Conservation (phyloP, 2,797 vertebrate species). For the Knipowitschia caucasica region DNA sequence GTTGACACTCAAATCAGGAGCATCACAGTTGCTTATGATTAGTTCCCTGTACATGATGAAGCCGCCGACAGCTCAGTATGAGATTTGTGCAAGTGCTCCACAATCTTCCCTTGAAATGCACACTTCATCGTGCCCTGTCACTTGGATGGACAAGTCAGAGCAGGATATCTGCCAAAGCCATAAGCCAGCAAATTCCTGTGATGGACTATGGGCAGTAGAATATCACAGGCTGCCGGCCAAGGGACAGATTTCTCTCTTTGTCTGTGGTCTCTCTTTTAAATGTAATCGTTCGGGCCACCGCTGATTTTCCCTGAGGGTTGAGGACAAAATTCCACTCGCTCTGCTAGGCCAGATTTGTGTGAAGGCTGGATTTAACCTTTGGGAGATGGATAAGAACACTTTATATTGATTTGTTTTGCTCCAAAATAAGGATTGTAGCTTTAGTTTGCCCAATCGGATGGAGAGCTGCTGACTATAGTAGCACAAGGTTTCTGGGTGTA, state of each 20-base stretch:
- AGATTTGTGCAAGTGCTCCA: conserved; percentile 14
- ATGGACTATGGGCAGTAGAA: conserved; percentile 23
- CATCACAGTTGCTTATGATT: conserved; percentile 33
- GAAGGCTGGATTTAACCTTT: conserved; percentile 67
- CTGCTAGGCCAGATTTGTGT: conserved; percentile 52
- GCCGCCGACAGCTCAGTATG: conserved; percentile 20
- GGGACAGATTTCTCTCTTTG: conserved; percentile 49
- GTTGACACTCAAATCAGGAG: conserved; percentile 1
- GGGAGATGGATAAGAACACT: conserved; percentile 60
- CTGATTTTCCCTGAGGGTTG: conserved; percentile 50
- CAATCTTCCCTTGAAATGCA: conserved; percentile 14
- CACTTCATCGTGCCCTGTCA: conserved; percentile 36
- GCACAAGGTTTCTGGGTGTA: conserved; percentile 1
- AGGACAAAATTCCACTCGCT: conserved; percentile 44
- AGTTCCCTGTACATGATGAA: conserved; percentile 19
- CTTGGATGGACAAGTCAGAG: conserved; percentile 46
- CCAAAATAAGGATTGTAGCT: conserved; percentile 37
- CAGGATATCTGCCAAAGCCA: conserved; percentile 46
- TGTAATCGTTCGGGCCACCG: conserved; percentile 51
- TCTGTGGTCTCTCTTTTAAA: conserved; percentile 41
- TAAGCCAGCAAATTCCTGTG: conserved; percentile 39
- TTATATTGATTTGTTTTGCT: conserved; percentile 57
- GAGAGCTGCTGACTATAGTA: conserved; percentile 21
- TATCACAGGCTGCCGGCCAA: conserved; percentile 31
- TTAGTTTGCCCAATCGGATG: conserved; percentile 19